Evolutionary conservation across 2,888 invertebrate genomes (phyloP).

Genomic region (Acleris emargana): DNA sequence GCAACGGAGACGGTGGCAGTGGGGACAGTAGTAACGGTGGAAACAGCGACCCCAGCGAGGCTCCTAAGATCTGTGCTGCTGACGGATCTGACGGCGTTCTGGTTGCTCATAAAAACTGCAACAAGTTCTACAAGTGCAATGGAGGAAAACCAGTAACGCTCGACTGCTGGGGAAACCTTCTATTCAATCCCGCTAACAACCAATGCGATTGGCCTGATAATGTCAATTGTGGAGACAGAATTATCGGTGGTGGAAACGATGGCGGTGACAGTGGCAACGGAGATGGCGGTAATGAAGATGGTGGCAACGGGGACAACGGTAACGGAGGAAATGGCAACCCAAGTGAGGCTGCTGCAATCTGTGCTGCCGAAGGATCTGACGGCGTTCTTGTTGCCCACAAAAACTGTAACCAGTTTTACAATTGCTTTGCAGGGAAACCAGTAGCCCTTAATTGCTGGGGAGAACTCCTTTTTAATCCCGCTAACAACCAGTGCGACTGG

Average conservation of each 20-base stretch:
- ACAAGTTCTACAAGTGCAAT: constrained; percentile 51
- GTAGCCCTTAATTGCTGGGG: constrained; percentile 42
- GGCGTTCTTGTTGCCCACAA: constrained; percentile 49
- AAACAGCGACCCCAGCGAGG: constrained; percentile 47
- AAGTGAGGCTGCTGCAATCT: constrained; percentile 42
- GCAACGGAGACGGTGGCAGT: constrained; percentile 25
- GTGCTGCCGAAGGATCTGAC: constrained; percentile 45
- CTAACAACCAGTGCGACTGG: constrained; percentile 49
- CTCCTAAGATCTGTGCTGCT: constrained; percentile 48
- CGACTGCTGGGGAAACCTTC: constrained; percentile 41
- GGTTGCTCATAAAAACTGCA: constrained; percentile 54
- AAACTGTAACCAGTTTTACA: constrained; percentile 55
- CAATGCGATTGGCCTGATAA: constrained; percentile 48
- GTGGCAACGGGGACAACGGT: constrained; percentile 26
- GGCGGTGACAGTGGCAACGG: constrained; percentile 31
- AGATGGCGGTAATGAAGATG: background rate
- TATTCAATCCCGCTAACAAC: constrained; percentile 46
- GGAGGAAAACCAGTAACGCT: constrained; percentile 44
- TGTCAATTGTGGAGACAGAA: constrained; percentile 47
- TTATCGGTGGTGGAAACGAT: constrained; percentile 28
- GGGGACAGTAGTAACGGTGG: constrained; percentile 35
- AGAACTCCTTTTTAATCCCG: constrained; percentile 46
- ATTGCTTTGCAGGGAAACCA: constrained; percentile 45
- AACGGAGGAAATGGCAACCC: constrained; percentile 33
- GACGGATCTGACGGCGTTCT: constrained; percentile 45